Conservation (phyloP, 2,888 invertebrate species). For the Caenorhabditis sp. region DNA sequence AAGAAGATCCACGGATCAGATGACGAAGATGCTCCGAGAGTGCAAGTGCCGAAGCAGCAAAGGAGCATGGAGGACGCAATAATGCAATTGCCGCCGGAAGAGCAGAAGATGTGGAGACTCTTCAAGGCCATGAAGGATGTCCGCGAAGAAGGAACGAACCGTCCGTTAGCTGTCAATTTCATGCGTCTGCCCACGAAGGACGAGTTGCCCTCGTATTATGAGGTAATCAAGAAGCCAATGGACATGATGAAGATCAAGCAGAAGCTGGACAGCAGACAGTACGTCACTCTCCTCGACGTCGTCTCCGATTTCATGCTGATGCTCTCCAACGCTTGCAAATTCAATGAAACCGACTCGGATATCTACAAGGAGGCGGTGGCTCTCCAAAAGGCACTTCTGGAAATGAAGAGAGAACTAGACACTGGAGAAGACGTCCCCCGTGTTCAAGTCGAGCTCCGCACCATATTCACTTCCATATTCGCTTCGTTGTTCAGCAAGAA, state of each 20-base stretch:
- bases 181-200: slow-evolving; percentile 92
- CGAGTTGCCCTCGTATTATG: slow-evolving; percentile 94
- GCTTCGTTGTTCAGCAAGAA: slow-evolving; percentile 95
- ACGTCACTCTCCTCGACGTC: slow-evolving; percentile 62
- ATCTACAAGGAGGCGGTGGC: slow-evolving; percentile 93
- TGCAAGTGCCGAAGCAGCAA: slow-evolving; percentile 11
- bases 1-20: slow-evolving; percentile 7
- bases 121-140: slow-evolving; percentile 89
- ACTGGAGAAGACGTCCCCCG: slow-evolving; percentile 54
- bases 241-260: slow-evolving; percentile 92
- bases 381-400: slow-evolving; percentile 89
- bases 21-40: slow-evolving; percentile 6
- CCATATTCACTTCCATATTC: slow-evolving; percentile 91
- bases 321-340: slow-evolving; percentile 97
- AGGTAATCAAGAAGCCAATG: slow-evolving; percentile 95
- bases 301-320: slow-evolving; percentile 83
- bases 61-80: slow-evolving; percentile 24
- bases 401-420: slow-evolving; percentile 89
- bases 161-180: slow-evolving; percentile 94
- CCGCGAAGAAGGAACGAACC: slow-evolving; percentile 88
- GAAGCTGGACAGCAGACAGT: slow-evolving; percentile 55
- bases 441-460: slow-evolving; percentile 87
- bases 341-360: slow-evolving; percentile 95
- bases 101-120: slow-evolving; percentile 86
- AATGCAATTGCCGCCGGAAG: slow-evolving; percentile 53